These are phyloP conservation scores for Cryptotis parvus DNA, from an alignment of 2,113 vertebrate species.

Conservation along the genomic window DNA sequence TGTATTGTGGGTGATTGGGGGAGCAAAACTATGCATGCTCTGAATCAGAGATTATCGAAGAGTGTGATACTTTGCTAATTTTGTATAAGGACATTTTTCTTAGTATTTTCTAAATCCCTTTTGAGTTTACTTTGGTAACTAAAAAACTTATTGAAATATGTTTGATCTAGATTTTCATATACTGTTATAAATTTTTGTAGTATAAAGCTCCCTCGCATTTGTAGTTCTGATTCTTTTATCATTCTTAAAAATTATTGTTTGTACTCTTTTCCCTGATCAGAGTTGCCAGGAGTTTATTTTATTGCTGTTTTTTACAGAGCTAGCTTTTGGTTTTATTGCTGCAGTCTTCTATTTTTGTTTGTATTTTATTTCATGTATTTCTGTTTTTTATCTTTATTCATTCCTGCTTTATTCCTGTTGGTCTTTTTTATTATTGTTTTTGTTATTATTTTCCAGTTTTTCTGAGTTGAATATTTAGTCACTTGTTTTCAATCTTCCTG, in stretches of 20 bases:
- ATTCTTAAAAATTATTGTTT: background rate
- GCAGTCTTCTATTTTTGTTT: background rate
- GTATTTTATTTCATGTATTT: constrained; percentile 51
- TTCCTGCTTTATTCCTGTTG: background rate
- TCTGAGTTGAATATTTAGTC: background rate
- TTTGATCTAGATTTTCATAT: constrained; percentile 16
- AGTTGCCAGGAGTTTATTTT: constrained; percentile 45
- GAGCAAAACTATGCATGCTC: too few species aligned
- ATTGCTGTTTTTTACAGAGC: constrained; percentile 7
- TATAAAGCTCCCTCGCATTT: background rate
- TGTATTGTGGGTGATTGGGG: background rate
- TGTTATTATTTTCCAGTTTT: background rate
- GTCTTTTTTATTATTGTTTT: background rate
- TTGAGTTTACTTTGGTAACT: constrained; percentile 29
- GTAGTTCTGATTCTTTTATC: background rate
- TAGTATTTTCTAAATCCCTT: background rate
- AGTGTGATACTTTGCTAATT: background rate
- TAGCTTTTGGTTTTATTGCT: constrained; percentile 43
- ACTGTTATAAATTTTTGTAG: background rate
- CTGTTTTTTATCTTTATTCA: constrained; percentile 55
- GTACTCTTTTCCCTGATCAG: background rate
- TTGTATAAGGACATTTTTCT: background rate
- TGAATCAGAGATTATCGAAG: background rate
- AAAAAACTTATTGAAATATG: background rate
- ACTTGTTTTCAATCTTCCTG: constrained; percentile 27